Conservation (phyloP, 1,140 invertebrate genomes). For the Zaprionus inermis region DNA sequence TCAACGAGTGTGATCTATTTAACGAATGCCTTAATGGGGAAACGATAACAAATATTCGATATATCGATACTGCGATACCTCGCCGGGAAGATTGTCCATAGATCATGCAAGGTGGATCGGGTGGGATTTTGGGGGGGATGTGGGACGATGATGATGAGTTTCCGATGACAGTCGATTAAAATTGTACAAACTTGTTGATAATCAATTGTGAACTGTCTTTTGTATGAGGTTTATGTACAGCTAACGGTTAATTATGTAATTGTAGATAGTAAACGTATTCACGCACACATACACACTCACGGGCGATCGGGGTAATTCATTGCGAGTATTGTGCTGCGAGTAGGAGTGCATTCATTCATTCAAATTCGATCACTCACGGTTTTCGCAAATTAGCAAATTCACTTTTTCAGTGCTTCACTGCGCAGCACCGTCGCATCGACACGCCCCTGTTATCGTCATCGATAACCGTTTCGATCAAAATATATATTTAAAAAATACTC, state of each 20-base stretch:
- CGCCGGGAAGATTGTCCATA: neutral
- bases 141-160: neutral
- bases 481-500: constrained; percentile 27
- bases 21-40: constrained; percentile 53
- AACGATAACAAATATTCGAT: constrained; percentile 9
- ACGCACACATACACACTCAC: too few relatives aligned
- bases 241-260: constrained; percentile 33
- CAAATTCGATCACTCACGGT: neutral
- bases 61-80: constrained; percentile 4
- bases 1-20: constrained; percentile 48
- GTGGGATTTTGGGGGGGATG: neutral
- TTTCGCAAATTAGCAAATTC: neutral
- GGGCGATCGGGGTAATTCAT: neutral
- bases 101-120: neutral
- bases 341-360: constrained; percentile 3
- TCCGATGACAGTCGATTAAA: constrained; percentile 15
- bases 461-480: constrained; percentile 33
- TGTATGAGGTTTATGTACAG: constrained; percentile 29
- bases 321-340: neutral
- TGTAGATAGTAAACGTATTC: constrained; percentile 15
- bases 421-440: neutral
- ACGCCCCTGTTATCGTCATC: neutral
- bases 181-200: constrained; percentile 48
- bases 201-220: constrained; percentile 39
- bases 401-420: constrained; percentile 15